Evolutionary conservation across 92 coral and sea anemone genomes (phyloP).

Genomic region (Muricea muricata): DNA sequence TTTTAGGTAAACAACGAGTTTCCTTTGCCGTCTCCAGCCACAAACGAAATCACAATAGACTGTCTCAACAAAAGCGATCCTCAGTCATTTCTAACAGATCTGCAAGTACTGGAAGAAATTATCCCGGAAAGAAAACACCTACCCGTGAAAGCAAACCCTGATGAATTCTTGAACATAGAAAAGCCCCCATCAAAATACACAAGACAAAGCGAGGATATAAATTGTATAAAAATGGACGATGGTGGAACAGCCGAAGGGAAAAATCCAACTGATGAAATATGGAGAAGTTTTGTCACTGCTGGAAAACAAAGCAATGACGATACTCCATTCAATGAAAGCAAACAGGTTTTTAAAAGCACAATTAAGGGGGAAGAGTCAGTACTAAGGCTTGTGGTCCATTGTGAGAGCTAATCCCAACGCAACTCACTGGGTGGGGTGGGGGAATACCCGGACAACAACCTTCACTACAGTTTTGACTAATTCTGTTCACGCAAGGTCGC

Average conservation of each 20-base stretch:
- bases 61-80: conserved; percentile 44
- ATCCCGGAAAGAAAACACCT: conserved; percentile 1
- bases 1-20: conserved; percentile 11
- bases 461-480: no score
- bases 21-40: conserved; percentile 24
- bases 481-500: no score
- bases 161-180: not conserved
- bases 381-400: no score
- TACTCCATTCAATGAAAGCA: not conserved
- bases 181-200: not conserved
- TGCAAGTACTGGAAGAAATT: conserved; percentile 17
- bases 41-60: conserved; percentile 33
- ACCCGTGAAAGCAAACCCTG: conserved; percentile 12
- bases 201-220: not conserved
- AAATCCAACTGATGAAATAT: no score
- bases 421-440: no score
- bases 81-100: conserved; percentile 38
- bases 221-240: not conserved
- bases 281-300: conserved; percentile 9
- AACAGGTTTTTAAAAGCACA: not conserved
- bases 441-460: no score
- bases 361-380: not conserved
- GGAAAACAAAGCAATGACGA: not conserved
- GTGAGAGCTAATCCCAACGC: no score
- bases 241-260: not conserved